These are phyloP conservation scores for Acronicta alni DNA, from an alignment of 2,888 invertebrate species.

Conservation along the genomic window DNA sequence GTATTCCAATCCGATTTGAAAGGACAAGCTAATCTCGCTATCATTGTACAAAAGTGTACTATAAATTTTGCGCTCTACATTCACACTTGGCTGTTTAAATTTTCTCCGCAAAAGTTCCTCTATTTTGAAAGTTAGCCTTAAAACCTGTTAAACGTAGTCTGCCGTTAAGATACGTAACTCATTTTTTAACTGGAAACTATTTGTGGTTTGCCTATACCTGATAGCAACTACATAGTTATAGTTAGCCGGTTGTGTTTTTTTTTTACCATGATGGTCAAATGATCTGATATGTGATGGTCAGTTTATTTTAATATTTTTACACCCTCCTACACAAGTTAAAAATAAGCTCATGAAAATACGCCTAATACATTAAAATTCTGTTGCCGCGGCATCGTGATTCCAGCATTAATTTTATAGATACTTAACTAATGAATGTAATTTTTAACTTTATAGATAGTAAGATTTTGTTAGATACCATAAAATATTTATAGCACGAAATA, in stretches of 20 bases:
- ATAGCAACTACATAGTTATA: no score
- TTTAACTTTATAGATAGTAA: slow-evolving; percentile 45
- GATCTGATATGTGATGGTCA: no score
- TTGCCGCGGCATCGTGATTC: slow-evolving; percentile 25
- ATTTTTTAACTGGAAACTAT: slow-evolving; percentile 13
- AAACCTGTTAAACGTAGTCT: slow-evolving; percentile 20
- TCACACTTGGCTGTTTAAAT: slow-evolving; percentile 48
- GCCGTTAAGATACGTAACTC: slow-evolving; percentile 6
- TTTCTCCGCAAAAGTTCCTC: slow-evolving; percentile 19
- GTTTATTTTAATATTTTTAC: slow-evolving; percentile 27
- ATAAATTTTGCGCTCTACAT: slow-evolving; percentile 59
- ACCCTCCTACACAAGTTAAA: slow-evolving; percentile 10
- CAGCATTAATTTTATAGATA: slow-evolving; percentile 43
- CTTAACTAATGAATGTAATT: slow-evolving; percentile 49
- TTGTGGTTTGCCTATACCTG: neutral
- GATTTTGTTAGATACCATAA: slow-evolving; percentile 50
- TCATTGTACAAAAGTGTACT: slow-evolving; percentile 73
- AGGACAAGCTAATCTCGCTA: slow-evolving; percentile 81
- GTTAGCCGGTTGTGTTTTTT: no score
- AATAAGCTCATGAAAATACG: neutral
- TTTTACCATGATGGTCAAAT: no score
- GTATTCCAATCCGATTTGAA: slow-evolving; percentile 80
- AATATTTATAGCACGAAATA: slow-evolving; percentile 54
- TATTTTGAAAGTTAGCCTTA: slow-evolving; percentile 28
- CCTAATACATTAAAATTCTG: slow-evolving; percentile 21